Evolutionary conservation across 2,113 vertebrate species (phyloP).

Genomic region (Cygnus atratus): DNA sequence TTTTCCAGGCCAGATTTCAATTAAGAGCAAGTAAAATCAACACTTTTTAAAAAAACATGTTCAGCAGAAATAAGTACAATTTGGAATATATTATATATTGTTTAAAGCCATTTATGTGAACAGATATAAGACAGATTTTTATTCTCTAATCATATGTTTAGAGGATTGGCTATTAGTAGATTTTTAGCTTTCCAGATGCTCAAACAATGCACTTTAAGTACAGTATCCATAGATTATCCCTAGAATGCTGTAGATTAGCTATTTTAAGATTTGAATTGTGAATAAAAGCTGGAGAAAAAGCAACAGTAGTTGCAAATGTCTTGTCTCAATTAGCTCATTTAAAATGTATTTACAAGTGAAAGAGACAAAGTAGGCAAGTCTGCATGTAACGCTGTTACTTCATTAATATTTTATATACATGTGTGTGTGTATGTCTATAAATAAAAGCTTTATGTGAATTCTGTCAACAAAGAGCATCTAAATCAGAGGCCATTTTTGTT

Average conservation of each 20-base stretch:
- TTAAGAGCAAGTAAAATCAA: constrained; percentile 43
- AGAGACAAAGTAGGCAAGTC: constrained; percentile 73
- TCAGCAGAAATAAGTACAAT: constrained; percentile 39
- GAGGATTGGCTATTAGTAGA: constrained; percentile 72
- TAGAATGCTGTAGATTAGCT: constrained; percentile 76
- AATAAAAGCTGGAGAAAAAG: constrained; percentile 73
- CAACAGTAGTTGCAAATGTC: constrained; percentile 74
- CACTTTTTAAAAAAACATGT: not conserved
- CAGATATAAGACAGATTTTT: constrained; percentile 74
- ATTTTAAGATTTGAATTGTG: constrained; percentile 79
- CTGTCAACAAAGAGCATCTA: constrained; percentile 58
- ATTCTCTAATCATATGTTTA: constrained; percentile 85
- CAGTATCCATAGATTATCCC: constrained; percentile 72
- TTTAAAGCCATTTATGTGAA: constrained; percentile 71
- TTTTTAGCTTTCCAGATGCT: constrained; percentile 82
- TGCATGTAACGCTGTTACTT: constrained; percentile 72
- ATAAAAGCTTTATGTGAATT: constrained; percentile 74
- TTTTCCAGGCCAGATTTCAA: constrained; percentile 51
- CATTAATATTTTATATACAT: constrained; percentile 76
- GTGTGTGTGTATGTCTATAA: constrained; percentile 45
- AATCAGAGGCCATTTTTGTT: constrained; percentile 65
- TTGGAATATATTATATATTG: constrained; percentile 45
- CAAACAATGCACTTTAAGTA: constrained; percentile 76
- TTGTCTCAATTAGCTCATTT: constrained; percentile 76
- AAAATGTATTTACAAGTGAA: constrained; percentile 77